Base-by-base conservation (phyloP, 2,888 invertebrate species). In the Lithophane leautieri region DNA sequence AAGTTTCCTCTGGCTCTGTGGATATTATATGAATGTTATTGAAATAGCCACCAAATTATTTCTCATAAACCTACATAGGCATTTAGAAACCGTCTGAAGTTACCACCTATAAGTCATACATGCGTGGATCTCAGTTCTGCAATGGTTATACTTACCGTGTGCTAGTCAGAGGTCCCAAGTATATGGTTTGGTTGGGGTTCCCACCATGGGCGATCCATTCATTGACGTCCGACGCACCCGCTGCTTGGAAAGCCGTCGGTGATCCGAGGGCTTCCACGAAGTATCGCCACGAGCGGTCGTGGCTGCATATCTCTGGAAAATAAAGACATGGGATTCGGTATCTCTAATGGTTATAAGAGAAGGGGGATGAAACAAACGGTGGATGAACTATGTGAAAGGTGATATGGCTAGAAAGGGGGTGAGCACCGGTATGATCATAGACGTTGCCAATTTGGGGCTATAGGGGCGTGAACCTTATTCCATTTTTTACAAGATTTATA, bases 221-320 rank as follows among this genome's bases (percentile, higher is more conserved):
- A 1, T 94, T 90, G 92, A 95, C 96, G 83, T 91, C 93, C 16
- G 91, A 88, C 0, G 97, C 96, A 19, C 91, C 88, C 0, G 93
- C 92, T 0, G 97, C 96, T 16, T 95, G 94, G 86, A 97, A 97
- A 2, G 93, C 90, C 4, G 94, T 94, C 3, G 95, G 95, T 0
- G 92, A 93, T 60, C 58, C 87, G 81, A 96, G 94, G 50, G 97
- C 95, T 84, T 97, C 97, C 0, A 96, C 95, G 93, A 96, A 97
- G 90, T 95, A 97, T 77, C 93, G 94, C 97, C 97, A 97, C 0
- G 97, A 96, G 28, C 97, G 94, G 76, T 97, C 95, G 90, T 97
- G 97, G 82, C 96, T 97, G 88, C 97, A 97, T 40, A 97, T 87
- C 88, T 97, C 97, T 97, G 91, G 1, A 83, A 78, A 66, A 67